A percentile compares a stretch with the other conserved stretches of the same genome.
Evolutionary conservation across 35 echinoderm and acorn worm genomes (phyloP).

Genomic region (Heliocidaris tuberculata): DNA sequence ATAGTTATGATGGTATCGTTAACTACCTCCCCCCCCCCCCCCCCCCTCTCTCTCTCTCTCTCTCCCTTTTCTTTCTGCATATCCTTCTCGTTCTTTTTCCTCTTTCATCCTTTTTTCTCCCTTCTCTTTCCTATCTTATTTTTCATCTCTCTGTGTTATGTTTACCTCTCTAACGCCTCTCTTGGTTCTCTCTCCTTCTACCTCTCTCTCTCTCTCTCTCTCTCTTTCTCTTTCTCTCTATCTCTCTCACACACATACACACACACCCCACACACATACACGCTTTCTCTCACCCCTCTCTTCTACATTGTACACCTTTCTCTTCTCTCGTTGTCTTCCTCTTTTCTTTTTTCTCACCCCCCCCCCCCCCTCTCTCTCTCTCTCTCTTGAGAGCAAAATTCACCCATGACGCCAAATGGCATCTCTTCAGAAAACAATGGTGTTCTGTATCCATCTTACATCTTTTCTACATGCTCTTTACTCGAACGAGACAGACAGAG

Average conservation of each 20-base stretch:
- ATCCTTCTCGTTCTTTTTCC: too few species aligned
- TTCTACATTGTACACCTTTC: background rate
- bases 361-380: background rate
- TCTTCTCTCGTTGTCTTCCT: constrained; percentile 13
- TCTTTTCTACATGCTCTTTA: background rate
- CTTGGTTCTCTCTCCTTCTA: background rate
- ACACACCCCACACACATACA: background rate
- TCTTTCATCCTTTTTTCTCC: too few species aligned
- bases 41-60: background rate
- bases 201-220: background rate
- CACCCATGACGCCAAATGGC: background rate
- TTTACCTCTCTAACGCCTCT: background rate
- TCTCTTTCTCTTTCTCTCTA: background rate
- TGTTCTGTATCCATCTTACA: background rate
- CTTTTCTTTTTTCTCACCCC: background rate
- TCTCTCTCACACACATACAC: background rate
- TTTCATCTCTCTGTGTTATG: background rate
- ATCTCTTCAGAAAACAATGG: background rate
- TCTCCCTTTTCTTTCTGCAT: background rate
- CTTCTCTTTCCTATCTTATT: background rate
- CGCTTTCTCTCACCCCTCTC: background rate
- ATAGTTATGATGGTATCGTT: background rate
- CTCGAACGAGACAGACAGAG: background rate
- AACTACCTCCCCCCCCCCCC: background rate
- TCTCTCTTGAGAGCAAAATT: background rate